Percentiles rank a stretch among this genome's conserved stretches.
phyloP scores from a whole-genome alignment of 2,797 vertebrate genomes.

The Melanotaenia trifasciata region DNA sequence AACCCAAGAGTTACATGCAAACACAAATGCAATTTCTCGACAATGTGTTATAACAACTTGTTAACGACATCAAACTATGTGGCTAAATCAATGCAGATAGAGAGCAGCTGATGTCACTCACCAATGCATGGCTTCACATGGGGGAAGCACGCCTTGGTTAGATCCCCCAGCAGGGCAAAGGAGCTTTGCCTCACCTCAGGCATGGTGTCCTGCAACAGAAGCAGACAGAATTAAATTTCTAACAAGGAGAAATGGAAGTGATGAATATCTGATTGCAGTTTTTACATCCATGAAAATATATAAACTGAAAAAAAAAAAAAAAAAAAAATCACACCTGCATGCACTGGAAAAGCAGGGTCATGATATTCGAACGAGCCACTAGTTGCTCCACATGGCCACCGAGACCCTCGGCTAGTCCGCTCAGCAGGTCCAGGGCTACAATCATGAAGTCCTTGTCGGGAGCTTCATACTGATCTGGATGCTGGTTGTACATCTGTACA shows the following conservation, averaged over 20 bases:
- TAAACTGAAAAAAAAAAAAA: too few species aligned
- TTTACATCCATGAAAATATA: neutral
- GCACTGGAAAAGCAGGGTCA: conserved; percentile 96
- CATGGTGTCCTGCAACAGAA: conserved; percentile 89
- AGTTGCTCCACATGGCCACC: conserved; percentile 92
- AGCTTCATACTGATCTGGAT: conserved; percentile 94
- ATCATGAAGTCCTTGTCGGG: conserved; percentile 99
- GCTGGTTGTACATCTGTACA: conserved; percentile 93
- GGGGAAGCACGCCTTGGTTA: conserved; percentile 95
- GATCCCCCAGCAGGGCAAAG: conserved; percentile 92
- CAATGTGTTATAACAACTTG: neutral
- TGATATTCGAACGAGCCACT: conserved; percentile 94
- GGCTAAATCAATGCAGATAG: neutral
- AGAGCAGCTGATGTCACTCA: conserved; percentile 68
- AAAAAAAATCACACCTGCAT: conserved; percentile 88
- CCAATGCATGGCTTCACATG: conserved; percentile 96
- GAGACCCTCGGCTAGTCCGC: conserved; percentile 92
- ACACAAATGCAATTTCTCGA: conserved; percentile 1
- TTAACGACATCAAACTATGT: neutral
- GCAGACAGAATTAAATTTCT: neutral
- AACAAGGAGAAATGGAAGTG: neutral
- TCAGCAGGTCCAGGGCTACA: conserved; percentile 93
- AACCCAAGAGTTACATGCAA: conserved; percentile 5
- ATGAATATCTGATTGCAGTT: neutral
- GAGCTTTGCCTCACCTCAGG: conserved; percentile 96